Evolutionary conservation across 2,888 invertebrate genomes (phyloP), one percentile per base, ranked within the genome.

Genomic region (Agrotis clavis): DNA sequence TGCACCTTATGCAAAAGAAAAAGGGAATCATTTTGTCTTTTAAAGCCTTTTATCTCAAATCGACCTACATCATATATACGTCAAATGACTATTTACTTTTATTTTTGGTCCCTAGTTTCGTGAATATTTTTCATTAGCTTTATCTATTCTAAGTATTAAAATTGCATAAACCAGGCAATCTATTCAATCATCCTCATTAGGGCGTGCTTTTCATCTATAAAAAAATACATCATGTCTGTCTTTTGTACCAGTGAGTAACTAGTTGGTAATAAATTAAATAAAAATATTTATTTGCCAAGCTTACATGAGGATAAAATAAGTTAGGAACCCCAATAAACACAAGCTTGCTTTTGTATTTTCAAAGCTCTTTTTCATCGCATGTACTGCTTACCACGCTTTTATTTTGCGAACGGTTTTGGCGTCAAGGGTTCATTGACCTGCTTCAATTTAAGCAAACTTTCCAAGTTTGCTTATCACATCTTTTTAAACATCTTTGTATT

Each of bases 371-470:
- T 63, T 53, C 30, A 64, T 61, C 56, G 35, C 35, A 63, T 66
- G 48, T 63, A 62, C 19, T 35, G 14, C n/a, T 35, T 57, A 14
- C 13, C 35, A 60, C 53, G 47, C 53, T 53, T 60, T 80, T 67
- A 66, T 68, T 66, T 62, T 30, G 72, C 30, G 30, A 21, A 75
- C 48, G 60, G 64, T 77, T 81, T 78, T 63, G 30, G 56, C 67
- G 71, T 73, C 66, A 51, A 48, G 51, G 45, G 83, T 70, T 79
- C 68, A 69, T 74, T 71, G 80, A 64, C 71, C 86, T 59, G 30
- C 62, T 69, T 61, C 19, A 65, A 62, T 69, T 61, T 18, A 65
- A 62, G 59, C 56, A 25, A 71, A 54, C 53, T 67, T 72, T n/a
- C n/a, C n/a, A n/a, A n/a, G n/a, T n/a, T n/a, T n/a, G n/a, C n/a